These are phyloP conservation scores for Bombus terrestris DNA, from an alignment of 1,140 invertebrate genomes.

Conservation along the genomic window DNA sequence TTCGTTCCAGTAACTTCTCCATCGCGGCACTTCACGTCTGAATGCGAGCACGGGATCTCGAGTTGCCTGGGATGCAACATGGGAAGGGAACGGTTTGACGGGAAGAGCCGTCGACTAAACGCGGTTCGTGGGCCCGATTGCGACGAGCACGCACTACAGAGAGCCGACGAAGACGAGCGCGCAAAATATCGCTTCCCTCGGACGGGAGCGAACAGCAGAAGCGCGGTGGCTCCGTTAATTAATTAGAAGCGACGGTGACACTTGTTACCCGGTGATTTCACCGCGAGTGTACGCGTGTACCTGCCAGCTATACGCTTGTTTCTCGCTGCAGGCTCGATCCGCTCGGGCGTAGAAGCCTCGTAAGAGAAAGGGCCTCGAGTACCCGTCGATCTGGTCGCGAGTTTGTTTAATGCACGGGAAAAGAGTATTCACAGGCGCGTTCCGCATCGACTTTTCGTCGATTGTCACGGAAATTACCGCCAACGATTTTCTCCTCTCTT, in stretches of 20 bases:
- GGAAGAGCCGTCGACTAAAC: slow-evolving; percentile 20
- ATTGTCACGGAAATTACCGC: slow-evolving; percentile 42
- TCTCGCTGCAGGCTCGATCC: slow-evolving; percentile 11
- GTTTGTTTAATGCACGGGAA: slow-evolving; percentile 53
- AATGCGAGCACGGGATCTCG: slow-evolving; percentile 12
- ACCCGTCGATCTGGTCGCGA: slow-evolving; percentile 22
- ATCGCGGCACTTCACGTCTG: slow-evolving; percentile 42
- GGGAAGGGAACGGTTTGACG: not conserved
- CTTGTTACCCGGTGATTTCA: slow-evolving; percentile 55
- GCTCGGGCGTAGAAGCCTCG: not conserved
- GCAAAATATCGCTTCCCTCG: slow-evolving; percentile 33
- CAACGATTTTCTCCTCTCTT: not conserved
- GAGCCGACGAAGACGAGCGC: not conserved
- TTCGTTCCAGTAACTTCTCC: slow-evolving; percentile 49
- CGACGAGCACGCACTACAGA: not conserved
- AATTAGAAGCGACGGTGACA: slow-evolving; percentile 57
- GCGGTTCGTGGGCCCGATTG: slow-evolving; percentile 6
- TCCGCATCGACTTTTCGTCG: slow-evolving; percentile 20
- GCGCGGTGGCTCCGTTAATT: slow-evolving; percentile 32
- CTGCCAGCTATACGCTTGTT: slow-evolving; percentile 25
- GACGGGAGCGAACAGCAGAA: slow-evolving; percentile 1
- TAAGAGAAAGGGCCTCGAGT: slow-evolving; percentile 16
- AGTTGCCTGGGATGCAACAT: not conserved
- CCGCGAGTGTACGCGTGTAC: slow-evolving; percentile 2
- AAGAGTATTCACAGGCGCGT: slow-evolving; percentile 25